Evolutionary conservation across 1,140 invertebrate species (phyloP).

Genomic region (Megathymus violae): DNA sequence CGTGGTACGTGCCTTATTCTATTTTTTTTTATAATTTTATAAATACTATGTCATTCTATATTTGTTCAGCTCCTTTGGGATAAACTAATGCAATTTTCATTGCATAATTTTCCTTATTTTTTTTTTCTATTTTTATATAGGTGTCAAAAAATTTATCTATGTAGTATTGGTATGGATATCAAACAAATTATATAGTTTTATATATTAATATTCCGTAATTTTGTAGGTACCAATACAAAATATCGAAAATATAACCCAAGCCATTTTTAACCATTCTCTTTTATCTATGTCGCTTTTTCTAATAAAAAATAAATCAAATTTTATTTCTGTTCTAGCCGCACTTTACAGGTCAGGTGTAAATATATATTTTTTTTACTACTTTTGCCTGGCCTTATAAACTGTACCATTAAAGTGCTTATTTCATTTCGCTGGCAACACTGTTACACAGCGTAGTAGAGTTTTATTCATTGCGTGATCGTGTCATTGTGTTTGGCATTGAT

Average conservation of each 20-base stretch:
- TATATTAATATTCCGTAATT: no score
- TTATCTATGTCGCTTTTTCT: constrained; percentile 24
- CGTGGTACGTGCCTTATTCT: no score
- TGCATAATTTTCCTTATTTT: no score
- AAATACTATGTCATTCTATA: no score
- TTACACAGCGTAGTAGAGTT: constrained; percentile 7
- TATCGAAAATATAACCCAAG: constrained; percentile 21
- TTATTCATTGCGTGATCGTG: constrained; percentile 19
- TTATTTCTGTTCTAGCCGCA: constrained; percentile 31
- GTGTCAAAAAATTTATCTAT: no score
- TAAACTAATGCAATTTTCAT: no score
- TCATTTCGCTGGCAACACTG: constrained; percentile 26
- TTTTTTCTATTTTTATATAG: no score
- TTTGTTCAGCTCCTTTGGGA: no score
- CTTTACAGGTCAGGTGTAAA: constrained; percentile 28
- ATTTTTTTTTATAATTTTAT: no score
- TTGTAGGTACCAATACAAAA: neutral
- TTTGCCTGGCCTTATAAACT: constrained; percentile 22
- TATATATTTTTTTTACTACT: constrained; percentile 12
- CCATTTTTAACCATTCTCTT: constrained; percentile 24
- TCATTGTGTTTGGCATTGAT: constrained; percentile 28
- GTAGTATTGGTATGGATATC: no score
- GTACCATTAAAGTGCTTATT: constrained; percentile 19
- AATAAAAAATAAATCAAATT: constrained; percentile 22
- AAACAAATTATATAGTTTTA: no score